Percentiles rank a stretch among this genome's conserved stretches.
Evolutionary conservation across 1,140 invertebrate species (phyloP).

Genomic region (Trichoplusia ni): DNA sequence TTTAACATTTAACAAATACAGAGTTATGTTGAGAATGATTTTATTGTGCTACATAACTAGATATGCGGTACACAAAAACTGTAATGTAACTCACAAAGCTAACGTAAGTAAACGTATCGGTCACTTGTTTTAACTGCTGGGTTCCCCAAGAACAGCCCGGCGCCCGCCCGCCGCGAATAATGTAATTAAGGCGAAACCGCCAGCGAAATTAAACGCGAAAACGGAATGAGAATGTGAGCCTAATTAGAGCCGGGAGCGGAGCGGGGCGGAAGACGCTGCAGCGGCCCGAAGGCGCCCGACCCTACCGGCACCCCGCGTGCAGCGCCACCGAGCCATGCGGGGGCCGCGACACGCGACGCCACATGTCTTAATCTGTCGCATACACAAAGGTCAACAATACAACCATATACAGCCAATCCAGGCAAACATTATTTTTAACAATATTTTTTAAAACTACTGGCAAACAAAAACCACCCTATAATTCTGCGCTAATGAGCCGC

Average conservation of each 20-base stretch:
- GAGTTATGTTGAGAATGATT: too few species aligned
- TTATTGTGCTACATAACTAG: too few species aligned
- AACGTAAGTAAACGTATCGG: slow-evolving; percentile 44
- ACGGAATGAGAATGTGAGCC: slow-evolving; percentile 81
- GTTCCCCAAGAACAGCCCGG: slow-evolving; percentile 35
- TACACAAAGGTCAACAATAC: background rate
- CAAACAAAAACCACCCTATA: slow-evolving; percentile 18
- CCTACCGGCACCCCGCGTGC: too few species aligned
- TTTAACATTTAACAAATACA: too few species aligned
- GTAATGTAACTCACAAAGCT: slow-evolving; percentile 26
- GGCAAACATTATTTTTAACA: background rate
- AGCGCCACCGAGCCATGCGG: background rate
- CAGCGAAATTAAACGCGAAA: slow-evolving; percentile 81
- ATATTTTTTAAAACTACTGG: slow-evolving; percentile 11
- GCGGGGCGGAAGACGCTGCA: slow-evolving; percentile 59
- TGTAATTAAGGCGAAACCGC: slow-evolving; percentile 81
- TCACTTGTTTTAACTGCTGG: slow-evolving; percentile 44
- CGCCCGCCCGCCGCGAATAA: slow-evolving; percentile 63
- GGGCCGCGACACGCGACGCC: background rate
- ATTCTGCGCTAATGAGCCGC: slow-evolving; percentile 28
- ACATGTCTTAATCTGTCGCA: background rate
- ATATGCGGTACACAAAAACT: too few species aligned
- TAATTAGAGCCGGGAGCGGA: slow-evolving; percentile 77
- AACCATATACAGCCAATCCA: background rate
- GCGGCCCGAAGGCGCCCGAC: slow-evolving; percentile 12